These are phyloP conservation scores for Amphipoea oculea DNA, from an alignment of 2,888 invertebrate species.

Conservation along the genomic window DNA sequence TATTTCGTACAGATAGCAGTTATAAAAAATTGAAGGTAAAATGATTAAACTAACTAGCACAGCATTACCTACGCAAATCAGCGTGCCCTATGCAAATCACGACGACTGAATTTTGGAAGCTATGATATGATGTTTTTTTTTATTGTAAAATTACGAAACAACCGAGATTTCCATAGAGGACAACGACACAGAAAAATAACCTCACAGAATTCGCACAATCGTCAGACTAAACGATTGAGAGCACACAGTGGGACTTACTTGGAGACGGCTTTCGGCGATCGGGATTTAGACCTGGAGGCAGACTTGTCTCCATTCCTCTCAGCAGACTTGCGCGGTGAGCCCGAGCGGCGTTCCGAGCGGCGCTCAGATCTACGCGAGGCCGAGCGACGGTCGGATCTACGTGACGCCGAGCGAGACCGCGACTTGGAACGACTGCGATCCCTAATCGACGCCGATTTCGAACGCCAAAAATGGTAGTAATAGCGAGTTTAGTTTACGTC, in stretches of 20 bases:
- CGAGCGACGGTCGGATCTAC: slow-evolving; percentile 69
- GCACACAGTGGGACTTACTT: slow-evolving; percentile 83
- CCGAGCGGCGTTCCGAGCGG: slow-evolving; percentile 76
- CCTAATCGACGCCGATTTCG: slow-evolving; percentile 76
- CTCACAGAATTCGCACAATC: slow-evolving; percentile 70
- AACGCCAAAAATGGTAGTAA: slow-evolving; percentile 67
- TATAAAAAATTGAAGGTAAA: neutral
- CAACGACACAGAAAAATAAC: slow-evolving; percentile 68
- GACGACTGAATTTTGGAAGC: neutral
- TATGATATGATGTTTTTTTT: neutral
- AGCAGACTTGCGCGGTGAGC: slow-evolving; percentile 67
- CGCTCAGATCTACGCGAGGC: slow-evolving; percentile 76
- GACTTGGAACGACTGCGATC: slow-evolving; percentile 84
- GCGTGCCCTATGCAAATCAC: slow-evolving; percentile 19
- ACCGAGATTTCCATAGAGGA: slow-evolving; percentile 6
- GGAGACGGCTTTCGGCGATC: slow-evolving; percentile 84
- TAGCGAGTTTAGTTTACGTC: slow-evolving; percentile 66
- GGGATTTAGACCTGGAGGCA: slow-evolving; percentile 85
- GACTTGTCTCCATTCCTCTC: slow-evolving; percentile 78
- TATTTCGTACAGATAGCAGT: slow-evolving; percentile 57
- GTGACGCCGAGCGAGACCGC: slow-evolving; percentile 71
- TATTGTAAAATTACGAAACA: neutral
- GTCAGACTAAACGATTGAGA: slow-evolving; percentile 78
- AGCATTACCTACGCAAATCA: slow-evolving; percentile 18
- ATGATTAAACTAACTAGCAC: slow-evolving; percentile 16